These are phyloP conservation scores for Trypoxylon attenuatum DNA, from an alignment of 2,888 invertebrate genomes.

Conservation along the genomic window DNA sequence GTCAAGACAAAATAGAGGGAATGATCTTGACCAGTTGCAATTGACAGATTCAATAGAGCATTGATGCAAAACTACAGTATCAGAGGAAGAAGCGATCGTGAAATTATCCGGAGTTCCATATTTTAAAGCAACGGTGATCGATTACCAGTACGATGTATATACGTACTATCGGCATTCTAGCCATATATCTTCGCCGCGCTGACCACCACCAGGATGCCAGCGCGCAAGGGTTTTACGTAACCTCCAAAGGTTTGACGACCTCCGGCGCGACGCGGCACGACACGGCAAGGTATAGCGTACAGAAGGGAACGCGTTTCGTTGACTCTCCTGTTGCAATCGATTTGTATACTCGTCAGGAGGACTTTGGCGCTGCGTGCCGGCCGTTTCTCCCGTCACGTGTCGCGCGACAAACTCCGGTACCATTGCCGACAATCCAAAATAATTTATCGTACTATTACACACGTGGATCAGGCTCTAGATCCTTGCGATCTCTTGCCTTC, in stretches of 20 bases:
- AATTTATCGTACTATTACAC: constrained; percentile 39
- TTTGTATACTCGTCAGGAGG: constrained; percentile 46
- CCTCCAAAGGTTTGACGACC: constrained; percentile 49
- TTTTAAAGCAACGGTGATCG: constrained; percentile 44
- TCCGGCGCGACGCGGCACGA: too few relatives aligned
- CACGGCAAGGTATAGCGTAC: too few relatives aligned
- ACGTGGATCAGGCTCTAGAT: constrained; percentile 22
- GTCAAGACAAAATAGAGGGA: too few relatives aligned
- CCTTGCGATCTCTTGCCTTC: too few relatives aligned
- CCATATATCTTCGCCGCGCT: constrained; percentile 39
- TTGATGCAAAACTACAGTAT: too few relatives aligned
- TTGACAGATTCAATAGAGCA: too few relatives aligned
- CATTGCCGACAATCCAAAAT: constrained; percentile 38
- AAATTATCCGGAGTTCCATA: constrained; percentile 39
- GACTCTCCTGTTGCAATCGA: constrained; percentile 38
- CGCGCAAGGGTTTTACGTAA: constrained; percentile 43
- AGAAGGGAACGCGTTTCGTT: constrained; percentile 30
- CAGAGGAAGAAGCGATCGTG: constrained; percentile 24
- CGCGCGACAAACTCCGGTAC: constrained; percentile 38
- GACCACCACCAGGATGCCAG: constrained; percentile 35
- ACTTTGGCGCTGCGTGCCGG: constrained; percentile 28
- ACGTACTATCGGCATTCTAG: constrained; percentile 40
- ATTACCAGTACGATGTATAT: constrained; percentile 27
- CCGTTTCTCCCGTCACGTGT: constrained; percentile 28
- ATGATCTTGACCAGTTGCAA: too few relatives aligned